A percentile compares a stretch with the other conserved stretches of the same genome.
Evolutionary conservation across 2,888 invertebrate genomes (phyloP).

Genomic region (Asteroscopus sphinx): DNA sequence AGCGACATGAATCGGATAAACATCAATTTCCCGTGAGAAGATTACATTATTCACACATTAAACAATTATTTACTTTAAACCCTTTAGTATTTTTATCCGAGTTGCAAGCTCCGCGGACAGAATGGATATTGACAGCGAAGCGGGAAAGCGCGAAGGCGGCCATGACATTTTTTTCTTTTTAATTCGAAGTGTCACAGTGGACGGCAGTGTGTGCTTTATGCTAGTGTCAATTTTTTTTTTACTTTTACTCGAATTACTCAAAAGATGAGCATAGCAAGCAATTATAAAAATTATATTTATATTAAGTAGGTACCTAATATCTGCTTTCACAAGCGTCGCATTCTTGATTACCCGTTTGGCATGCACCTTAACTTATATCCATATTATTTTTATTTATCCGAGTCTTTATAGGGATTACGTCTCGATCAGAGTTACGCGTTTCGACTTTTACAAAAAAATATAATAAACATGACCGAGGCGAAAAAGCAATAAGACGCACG

Average conservation of each 20-base stretch:
- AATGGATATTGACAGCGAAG: constrained; percentile 78
- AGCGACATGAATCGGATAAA: constrained; percentile 47
- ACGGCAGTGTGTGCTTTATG: constrained; percentile 67
- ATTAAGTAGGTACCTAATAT: constrained; percentile 51
- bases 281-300: constrained; percentile 58
- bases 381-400: constrained; percentile 56
- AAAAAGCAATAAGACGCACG: constrained; percentile 87
- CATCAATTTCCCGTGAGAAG: constrained; percentile 56
- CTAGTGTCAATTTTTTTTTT: constrained; percentile 57
- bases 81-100: constrained; percentile 66
- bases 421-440: constrained; percentile 65
- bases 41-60: constrained; percentile 63
- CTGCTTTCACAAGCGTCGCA: constrained; percentile 44
- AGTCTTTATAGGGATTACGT: constrained; percentile 72
- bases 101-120: constrained; percentile 61
- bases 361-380: constrained; percentile 48
- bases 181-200: constrained; percentile 69
- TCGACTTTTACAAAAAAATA: constrained; percentile 65
- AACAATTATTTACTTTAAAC: constrained; percentile 68
- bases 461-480: constrained; percentile 77
- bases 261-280: constrained; percentile 47
- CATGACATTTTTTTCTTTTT: constrained; percentile 76
- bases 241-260: constrained; percentile 54
- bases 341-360: constrained; percentile 49
- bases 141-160: constrained; percentile 75